Conservation (phyloP, 2,797 vertebrate genomes). For the Cossypha niveicapilla region DNA sequence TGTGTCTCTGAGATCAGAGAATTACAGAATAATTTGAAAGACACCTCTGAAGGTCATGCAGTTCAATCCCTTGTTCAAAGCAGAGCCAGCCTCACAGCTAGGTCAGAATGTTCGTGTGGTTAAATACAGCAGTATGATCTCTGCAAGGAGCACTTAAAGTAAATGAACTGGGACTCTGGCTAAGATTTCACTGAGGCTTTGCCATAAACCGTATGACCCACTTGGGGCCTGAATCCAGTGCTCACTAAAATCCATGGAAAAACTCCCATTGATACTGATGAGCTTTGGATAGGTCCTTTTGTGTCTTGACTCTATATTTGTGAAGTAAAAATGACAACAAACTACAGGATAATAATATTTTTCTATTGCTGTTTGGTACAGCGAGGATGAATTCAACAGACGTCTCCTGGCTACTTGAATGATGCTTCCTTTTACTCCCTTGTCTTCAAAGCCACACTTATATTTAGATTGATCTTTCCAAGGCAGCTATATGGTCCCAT, state of each 20-base stretch:
- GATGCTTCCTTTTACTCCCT: slow-evolving; percentile 16
- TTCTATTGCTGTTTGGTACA: not conserved
- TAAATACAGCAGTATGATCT: slow-evolving; percentile 9
- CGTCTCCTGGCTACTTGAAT: not conserved
- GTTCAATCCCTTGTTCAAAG: slow-evolving; percentile 3
- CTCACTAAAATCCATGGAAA: not conserved
- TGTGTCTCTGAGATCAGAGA: not conserved
- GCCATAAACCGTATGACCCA: not conserved
- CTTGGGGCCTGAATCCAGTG: not conserved
- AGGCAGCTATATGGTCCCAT: slow-evolving; percentile 44
- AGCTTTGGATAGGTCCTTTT: not conserved
- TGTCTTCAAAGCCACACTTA: slow-evolving; percentile 54
- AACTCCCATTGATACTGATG: not conserved
- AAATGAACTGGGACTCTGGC: slow-evolving; percentile 42
- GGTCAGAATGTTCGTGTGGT: not conserved
- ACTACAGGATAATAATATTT: not conserved
- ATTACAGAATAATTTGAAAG: slow-evolving; percentile 1
- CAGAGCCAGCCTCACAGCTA: not conserved
- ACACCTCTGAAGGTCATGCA: slow-evolving; percentile 6
- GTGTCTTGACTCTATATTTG: not conserved
- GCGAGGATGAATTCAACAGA: slow-evolving; percentile 3
- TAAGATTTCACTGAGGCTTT: slow-evolving; percentile 33
- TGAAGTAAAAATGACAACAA: not conserved
- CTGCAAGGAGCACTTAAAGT: slow-evolving; percentile 44
- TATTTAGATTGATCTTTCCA: slow-evolving; percentile 55